phyloP scores from a whole-genome alignment of 2,888 invertebrate genomes.

The Caenorhabditis parvicauda region DNA sequence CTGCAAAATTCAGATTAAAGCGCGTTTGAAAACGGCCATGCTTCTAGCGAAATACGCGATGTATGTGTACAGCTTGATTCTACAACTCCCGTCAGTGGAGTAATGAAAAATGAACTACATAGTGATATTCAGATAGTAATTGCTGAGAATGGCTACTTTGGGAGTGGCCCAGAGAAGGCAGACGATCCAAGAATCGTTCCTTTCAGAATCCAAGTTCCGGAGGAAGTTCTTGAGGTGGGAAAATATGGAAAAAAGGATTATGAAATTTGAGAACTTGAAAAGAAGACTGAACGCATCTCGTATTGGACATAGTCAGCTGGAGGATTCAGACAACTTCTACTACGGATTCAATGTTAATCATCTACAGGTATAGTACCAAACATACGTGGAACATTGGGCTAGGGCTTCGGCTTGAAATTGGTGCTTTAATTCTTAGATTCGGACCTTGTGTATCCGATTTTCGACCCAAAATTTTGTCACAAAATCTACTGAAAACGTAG shows the following conservation, averaged over 20 bases:
- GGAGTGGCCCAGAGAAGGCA: conserved; percentile 29
- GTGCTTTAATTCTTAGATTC: too few species aligned
- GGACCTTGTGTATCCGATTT: too few species aligned
- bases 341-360: conserved; percentile 79
- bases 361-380: too few species aligned
- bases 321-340: conserved; percentile 70
- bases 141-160: conserved; percentile 47
- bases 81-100: neutral
- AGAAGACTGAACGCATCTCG: conserved; percentile 66
- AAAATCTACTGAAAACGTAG: too few species aligned
- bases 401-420: too few species aligned
- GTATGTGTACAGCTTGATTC: conserved; percentile 1
- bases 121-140: conserved; percentile 28
- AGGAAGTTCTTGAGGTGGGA: conserved; percentile 32
- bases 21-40: too few species aligned
- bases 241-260: too few species aligned
- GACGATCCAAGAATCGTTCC: conserved; percentile 44
- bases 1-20: too few species aligned
- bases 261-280: conserved; percentile 54
- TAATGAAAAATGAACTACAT: neutral
- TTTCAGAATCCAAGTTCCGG: conserved; percentile 46
- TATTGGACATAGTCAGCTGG: conserved; percentile 52
- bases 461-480: too few species aligned
- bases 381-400: too few species aligned
- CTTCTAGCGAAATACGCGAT: too few species aligned